These are phyloP conservation scores for Lochmaea crataegi DNA, from an alignment of 2,888 invertebrate species.

Conservation along the genomic window DNA sequence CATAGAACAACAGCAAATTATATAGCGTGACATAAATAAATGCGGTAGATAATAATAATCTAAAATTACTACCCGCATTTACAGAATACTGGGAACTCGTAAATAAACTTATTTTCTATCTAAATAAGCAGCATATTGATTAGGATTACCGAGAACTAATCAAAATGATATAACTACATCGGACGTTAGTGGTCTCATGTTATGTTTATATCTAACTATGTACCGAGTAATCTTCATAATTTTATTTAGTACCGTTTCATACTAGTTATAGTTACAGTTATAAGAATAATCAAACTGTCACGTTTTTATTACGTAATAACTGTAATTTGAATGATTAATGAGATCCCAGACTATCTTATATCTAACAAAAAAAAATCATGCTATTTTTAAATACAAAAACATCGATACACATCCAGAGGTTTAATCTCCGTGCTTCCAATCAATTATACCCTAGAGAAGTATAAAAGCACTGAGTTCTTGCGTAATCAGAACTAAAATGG, in stretches of 20 bases:
- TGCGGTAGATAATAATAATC: conserved; percentile 43
- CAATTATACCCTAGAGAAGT: too few species aligned
- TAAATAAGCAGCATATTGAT: conserved; percentile 44
- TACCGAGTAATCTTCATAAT: conserved; percentile 9
- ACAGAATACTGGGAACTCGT: conserved; percentile 45
- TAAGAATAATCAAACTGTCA: not conserved
- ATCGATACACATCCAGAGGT: too few species aligned
- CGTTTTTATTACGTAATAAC: not conserved
- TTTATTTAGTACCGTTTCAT: conserved; percentile 17
- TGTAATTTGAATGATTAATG: not conserved
- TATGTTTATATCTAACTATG: not conserved
- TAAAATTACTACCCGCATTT: conserved; percentile 46
- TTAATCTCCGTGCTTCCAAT: too few species aligned
- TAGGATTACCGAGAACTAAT: conserved; percentile 44
- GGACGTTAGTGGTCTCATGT: conserved; percentile 19
- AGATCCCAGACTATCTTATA: too few species aligned
- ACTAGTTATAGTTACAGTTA: not conserved
- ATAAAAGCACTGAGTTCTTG: too few species aligned
- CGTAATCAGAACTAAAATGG: too few species aligned
- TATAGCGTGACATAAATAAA: conserved; percentile 14
- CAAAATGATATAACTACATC: conserved; percentile 38
- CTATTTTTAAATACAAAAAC: too few species aligned
- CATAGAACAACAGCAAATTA: not conserved
- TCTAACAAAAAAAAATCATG: too few species aligned
- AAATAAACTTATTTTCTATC: conserved; percentile 43